Evolutionary conservation across 37 sponge, comb jelly and placozoan genomes (phyloP).

Genomic region (Haliclona indistincta): DNA sequence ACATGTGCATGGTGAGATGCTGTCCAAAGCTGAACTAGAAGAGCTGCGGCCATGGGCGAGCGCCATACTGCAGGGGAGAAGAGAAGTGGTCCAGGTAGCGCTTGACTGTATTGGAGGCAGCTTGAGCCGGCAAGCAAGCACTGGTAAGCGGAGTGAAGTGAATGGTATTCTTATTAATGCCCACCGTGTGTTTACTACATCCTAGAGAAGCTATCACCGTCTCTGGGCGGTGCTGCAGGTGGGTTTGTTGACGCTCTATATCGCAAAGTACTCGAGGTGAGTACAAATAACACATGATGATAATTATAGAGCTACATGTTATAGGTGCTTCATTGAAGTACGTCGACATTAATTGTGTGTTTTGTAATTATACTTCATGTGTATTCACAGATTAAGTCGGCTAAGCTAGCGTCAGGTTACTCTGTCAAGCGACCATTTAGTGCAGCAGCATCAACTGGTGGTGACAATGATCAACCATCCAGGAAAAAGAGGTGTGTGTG

Average conservation of each 20-base stretch:
- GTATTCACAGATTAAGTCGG: slow-evolving; percentile 36
- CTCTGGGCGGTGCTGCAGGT: slow-evolving; percentile 37
- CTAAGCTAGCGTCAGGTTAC: slow-evolving; percentile 33
- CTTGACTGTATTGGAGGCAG: slow-evolving; percentile 63
- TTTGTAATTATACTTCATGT: too few species aligned
- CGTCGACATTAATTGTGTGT: too few species aligned
- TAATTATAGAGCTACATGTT: too few species aligned
- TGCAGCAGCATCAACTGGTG: too few species aligned
- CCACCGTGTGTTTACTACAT: background rate
- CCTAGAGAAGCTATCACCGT: slow-evolving; percentile 50
- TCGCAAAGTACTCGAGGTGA: slow-evolving; percentile 65
- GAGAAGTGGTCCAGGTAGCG: slow-evolving; percentile 37
- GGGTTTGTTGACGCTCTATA: slow-evolving; percentile 70
- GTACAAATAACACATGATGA: too few species aligned
- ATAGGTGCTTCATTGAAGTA: too few species aligned
- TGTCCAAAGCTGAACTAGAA: slow-evolving; percentile 63
- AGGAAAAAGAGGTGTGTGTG: slow-evolving; percentile 5
- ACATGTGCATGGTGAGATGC: slow-evolving; percentile 22
- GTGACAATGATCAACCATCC: too few species aligned
- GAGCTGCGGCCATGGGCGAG: slow-evolving; percentile 72
- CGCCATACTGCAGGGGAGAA: slow-evolving; percentile 45
- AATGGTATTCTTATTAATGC: slow-evolving; percentile 18
- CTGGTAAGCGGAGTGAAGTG: slow-evolving; percentile 28
- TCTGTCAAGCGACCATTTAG: too few species aligned
- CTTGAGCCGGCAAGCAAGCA: slow-evolving; percentile 56